Base-by-base conservation (phyloP, 2,113 vertebrate species). In the Lophius piscatorius region DNA sequence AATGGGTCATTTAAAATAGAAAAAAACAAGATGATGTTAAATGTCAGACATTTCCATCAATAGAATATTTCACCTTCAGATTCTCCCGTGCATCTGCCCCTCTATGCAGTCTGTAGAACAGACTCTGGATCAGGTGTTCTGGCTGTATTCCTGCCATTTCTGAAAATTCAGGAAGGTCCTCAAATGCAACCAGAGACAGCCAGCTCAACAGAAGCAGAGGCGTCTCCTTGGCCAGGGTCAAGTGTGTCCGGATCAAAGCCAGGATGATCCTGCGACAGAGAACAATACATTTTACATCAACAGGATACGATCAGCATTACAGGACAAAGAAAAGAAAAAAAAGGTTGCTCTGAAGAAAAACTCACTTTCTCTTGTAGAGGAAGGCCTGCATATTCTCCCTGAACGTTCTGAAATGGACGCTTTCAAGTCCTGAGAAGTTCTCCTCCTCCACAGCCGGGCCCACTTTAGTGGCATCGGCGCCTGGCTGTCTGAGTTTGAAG, bases 121-220 rank as follows among this genome's bases (percentile, higher is more conserved):
- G 61, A 61, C 62, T 79, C 74, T 91, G 89, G 70, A 86, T 78
- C 45, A 92, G 23, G 2, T 86, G 49, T 26, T 90, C 84, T 20
- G 48, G 44, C 14, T 1, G 0, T 1, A 61, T 21, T 2, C 34
- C 41, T 6, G 70, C 77, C 41, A 49, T 1, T 0, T 46, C 13
- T 1, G 87, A 34, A 71, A 82, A 86, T 0, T 39, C 59, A 14
- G 70, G 7, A 18, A 91, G 42, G 9, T 91, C 90, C 4, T 83
- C 67, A 6, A 80, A 74, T 0, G 88, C 47, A 0, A 91, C 38
- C 33, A 92, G 51, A 45, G 87, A 70, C 1, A 83, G 50, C 90
- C 90, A 92, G 77, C 84, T 66, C 1, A 51, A 20, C 35, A n/a
- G 57, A 11, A 92, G 70, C 47, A 71, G 82, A 20, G 87, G 81